Conservation (phyloP, 2,113 vertebrate genomes). For the Capreolus pygargus region DNA sequence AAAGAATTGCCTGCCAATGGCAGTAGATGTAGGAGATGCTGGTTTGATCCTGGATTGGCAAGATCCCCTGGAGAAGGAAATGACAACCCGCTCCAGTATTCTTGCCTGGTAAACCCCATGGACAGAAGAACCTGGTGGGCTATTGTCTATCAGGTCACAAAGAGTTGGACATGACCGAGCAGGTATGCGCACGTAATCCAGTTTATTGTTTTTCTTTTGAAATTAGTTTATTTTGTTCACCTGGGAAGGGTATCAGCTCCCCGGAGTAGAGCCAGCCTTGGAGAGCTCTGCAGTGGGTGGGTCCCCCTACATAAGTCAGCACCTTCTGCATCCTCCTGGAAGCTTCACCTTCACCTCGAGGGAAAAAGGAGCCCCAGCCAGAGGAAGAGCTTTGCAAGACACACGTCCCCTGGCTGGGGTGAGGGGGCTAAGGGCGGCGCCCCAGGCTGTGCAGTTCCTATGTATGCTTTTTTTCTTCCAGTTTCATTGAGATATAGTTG, state of each 20-base stretch:
- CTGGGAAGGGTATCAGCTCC: background rate
- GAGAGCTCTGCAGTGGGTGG: background rate
- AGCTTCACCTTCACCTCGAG: background rate
- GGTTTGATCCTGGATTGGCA: background rate
- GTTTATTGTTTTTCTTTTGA: background rate
- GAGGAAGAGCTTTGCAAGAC: background rate
- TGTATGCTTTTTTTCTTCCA: background rate
- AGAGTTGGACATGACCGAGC: background rate
- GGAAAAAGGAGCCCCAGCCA: background rate
- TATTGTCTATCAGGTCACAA: background rate
- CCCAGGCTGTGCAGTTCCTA: background rate
- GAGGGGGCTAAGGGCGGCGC: rapidly evolving
- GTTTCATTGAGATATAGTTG: background rate
- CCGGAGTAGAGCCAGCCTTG: background rate
- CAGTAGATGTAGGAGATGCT: background rate
- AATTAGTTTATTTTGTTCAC: background rate
- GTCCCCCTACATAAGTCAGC: background rate
- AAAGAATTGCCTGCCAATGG: background rate
- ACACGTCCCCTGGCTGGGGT: rapidly evolving
- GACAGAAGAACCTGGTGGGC: background rate
- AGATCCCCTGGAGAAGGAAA: background rate
- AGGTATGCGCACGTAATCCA: background rate
- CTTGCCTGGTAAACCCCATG: background rate
- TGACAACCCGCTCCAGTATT: background rate
- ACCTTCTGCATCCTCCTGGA: background rate